phyloP scores from a whole-genome alignment of 2,113 vertebrate genomes.

The Jaculus jaculus region DNA sequence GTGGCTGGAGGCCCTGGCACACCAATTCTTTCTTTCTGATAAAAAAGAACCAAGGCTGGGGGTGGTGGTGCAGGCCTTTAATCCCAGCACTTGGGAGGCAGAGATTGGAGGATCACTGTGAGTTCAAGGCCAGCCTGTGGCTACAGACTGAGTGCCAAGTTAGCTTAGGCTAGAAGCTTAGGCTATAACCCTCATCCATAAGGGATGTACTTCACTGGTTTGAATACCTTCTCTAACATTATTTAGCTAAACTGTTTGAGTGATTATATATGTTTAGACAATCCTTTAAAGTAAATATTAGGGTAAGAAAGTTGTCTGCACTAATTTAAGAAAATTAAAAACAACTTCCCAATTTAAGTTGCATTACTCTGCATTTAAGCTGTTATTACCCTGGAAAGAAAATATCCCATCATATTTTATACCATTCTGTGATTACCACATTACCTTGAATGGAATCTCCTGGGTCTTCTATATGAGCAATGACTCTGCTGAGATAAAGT shows the following conservation, averaged over 20 bases:
- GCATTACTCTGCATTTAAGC: too few species aligned
- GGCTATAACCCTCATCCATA: not conserved
- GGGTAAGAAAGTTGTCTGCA: conserved; percentile 49
- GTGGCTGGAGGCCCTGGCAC: too few species aligned
- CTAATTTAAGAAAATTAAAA: conserved; percentile 24
- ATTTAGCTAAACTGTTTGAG: conserved; percentile 23
- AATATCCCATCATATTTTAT: not conserved
- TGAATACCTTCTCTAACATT: not conserved
- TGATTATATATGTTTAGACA: conserved; percentile 1
- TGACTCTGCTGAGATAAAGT: conserved; percentile 60
- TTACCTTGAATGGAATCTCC: conserved; percentile 77
- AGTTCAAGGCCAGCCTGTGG: too few species aligned
- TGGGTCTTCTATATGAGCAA: conserved; percentile 48
- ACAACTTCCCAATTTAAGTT: conserved; percentile 35
- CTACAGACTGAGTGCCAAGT: too few species aligned
- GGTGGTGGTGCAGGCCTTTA: too few species aligned
- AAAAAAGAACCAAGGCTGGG: too few species aligned
- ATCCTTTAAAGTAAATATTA: conserved; percentile 25
- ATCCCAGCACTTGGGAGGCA: too few species aligned
- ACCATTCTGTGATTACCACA: conserved; percentile 7
- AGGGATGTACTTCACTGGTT: not conserved
- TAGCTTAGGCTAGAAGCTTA: not conserved
- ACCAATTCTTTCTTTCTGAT: too few species aligned
- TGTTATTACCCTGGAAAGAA: conserved; percentile 21
- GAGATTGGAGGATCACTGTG: too few species aligned